Percentiles rank a stretch among this genome's conserved stretches.
phyloP scores from a whole-genome alignment of 2,113 vertebrate species.

The Brienomyrus longianalis region DNA sequence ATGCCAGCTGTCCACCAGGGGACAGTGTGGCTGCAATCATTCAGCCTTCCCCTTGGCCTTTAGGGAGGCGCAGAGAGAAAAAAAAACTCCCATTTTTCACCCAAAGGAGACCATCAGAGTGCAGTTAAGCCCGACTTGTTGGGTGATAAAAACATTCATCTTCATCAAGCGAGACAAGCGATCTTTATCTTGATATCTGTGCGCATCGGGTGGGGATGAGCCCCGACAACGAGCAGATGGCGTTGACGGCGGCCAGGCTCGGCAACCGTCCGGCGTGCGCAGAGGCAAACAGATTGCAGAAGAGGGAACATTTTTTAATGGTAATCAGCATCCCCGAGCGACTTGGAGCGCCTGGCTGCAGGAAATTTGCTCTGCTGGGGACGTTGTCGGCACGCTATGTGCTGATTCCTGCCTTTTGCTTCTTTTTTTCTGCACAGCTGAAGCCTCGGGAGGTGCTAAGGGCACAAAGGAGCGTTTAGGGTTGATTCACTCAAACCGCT shows the following conservation, averaged over 20 bases:
- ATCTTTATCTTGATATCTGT: slow-evolving; percentile 13
- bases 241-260: neutral
- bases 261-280: neutral
- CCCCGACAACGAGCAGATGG: neutral
- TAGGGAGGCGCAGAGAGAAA: neutral
- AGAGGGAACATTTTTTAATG: slow-evolving; percentile 8
- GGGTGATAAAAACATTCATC: slow-evolving; percentile 14
- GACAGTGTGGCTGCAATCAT: slow-evolving; percentile 8
- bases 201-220: neutral
- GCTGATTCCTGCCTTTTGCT: neutral
- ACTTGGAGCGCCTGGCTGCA: neutral
- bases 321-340: neutral
- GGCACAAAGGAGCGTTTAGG: neutral
- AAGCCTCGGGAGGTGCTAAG: neutral
- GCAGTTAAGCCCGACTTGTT: neutral
- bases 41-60: neutral
- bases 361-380: neutral
- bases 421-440: neutral
- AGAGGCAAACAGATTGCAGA: slow-evolving; percentile 8
- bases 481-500: neutral
- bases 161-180: slow-evolving; percentile 13
- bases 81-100: neutral
- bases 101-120: slow-evolving; percentile 9
- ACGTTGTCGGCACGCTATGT: neutral
- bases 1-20: neutral